Conservation (phyloP, 2,113 vertebrate species). For the Terrapene triunguis region DNA sequence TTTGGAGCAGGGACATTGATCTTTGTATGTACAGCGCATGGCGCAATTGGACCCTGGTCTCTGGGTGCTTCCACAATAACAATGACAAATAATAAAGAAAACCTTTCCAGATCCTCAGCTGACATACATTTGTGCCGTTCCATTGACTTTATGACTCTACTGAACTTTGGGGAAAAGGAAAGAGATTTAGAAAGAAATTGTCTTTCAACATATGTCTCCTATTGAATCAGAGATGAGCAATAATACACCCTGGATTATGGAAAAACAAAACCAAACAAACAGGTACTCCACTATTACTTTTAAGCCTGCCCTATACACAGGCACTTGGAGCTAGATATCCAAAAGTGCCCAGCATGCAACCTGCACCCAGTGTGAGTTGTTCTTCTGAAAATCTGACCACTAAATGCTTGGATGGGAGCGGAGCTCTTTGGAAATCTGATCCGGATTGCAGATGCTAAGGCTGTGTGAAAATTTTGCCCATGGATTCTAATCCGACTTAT, state of each 20-base stretch:
- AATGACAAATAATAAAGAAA: neutral
- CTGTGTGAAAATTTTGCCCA: neutral
- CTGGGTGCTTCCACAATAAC: neutral
- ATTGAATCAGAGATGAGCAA: neutral
- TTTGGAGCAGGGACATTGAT: neutral
- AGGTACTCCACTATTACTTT: neutral
- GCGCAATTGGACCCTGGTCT: neutral
- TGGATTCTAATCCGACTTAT: neutral
- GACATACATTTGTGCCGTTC: neutral
- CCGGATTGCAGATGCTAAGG: neutral
- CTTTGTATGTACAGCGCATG: neutral
- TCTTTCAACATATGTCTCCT: neutral
- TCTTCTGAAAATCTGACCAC: neutral
- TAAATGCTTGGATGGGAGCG: neutral
- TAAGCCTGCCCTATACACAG: neutral
- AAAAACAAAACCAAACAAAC: neutral
- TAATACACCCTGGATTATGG: neutral
- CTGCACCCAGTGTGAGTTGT: neutral
- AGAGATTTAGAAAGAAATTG: neutral
- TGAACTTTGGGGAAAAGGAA: rapidly evolving
- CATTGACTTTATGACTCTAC: neutral
- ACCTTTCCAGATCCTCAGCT: neutral
- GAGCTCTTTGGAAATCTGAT: neutral
- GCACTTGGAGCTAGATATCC: neutral
- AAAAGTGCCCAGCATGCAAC: no score